Evolutionary conservation across 2,888 invertebrate genomes (phyloP), one percentile per base, ranked within the genome.

Genomic region (Conops quadrifasciatus): DNA sequence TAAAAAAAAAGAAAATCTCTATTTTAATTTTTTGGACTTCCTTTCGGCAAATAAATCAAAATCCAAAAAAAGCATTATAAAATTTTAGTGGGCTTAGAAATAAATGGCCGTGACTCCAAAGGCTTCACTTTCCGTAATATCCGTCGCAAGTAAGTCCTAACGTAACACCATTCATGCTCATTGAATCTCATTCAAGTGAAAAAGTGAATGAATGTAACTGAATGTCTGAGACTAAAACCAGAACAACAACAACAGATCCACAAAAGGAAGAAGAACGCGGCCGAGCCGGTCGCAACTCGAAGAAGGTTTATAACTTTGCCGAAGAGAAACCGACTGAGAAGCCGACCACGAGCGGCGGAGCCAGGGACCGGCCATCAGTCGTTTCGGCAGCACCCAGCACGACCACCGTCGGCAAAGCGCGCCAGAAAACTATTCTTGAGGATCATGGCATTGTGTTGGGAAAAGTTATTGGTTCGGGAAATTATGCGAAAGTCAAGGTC

Each of bases 401-500:
- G 9, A 9, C 1, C 28, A 11, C 0, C 62, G 79, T 77, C 4
- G 79, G 64, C 62, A 11, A 68, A 16, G 73, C 67, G 24, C 79
- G 76, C 7, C 82, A 81, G 36, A 85, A 83, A 76, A 91, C 92
- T n/a, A 92, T 93, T 62, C 88, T 94, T 47, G 92, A 93, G 85
- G 89, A 90, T 30, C 93, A 93, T 83, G 94, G 94, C 74, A 93
- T 93, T 78, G 88, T 88, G 67, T 86, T 94, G 70, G 93, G 93
- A 21, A 90, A 91, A 81, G 91, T 91, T 5, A 92, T 94, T 77
- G 94, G 94, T 5, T 90, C 90, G n/a, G 94, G 94, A 24, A 93
- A 93, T 51, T 94, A 93, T 85, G 93, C 94, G 58, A 93, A 92
- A 66, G 94, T 94, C 13, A 92, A 93, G 88, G 89, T 93, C 76